Conservation (phyloP, 2,888 invertebrate species). For the Cybosia mesomella region DNA sequence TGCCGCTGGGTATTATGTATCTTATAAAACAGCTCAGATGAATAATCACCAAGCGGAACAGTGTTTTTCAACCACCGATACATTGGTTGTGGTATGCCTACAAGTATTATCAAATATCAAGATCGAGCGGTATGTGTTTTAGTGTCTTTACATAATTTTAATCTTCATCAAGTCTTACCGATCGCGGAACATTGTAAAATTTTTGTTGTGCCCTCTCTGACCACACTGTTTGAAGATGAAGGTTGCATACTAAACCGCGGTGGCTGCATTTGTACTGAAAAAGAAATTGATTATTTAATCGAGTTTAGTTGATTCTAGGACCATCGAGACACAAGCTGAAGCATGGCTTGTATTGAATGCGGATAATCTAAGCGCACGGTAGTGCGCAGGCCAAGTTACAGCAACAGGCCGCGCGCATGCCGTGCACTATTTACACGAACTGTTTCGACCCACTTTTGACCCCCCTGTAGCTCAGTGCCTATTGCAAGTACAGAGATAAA, state of each 20-base stretch:
- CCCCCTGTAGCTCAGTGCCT: too few relatives aligned
- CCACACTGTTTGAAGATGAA: conserved; percentile 94
- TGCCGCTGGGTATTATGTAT: conserved; percentile 93
- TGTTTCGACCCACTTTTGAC: too few relatives aligned
- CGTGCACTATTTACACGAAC: too few relatives aligned
- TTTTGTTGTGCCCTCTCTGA: conserved; percentile 95
- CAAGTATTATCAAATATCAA: conserved; percentile 51
- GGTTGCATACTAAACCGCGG: conserved; percentile 96
- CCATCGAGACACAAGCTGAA: too few relatives aligned
- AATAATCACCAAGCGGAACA: conserved; percentile 91
- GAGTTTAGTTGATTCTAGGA: neutral
- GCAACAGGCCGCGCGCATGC: too few relatives aligned
- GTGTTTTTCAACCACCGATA: conserved; percentile 97
- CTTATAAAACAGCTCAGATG: conserved; percentile 93
- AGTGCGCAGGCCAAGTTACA: too few relatives aligned
- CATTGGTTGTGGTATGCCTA: conserved; percentile 96
- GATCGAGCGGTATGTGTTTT: neutral
- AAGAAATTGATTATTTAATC: conserved; percentile 35
- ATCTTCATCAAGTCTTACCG: conserved; percentile 89
- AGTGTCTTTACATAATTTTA: neutral
- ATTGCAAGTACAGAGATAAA: too few relatives aligned
- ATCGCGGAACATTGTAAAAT: conserved; percentile 97
- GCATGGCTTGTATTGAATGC: too few relatives aligned
- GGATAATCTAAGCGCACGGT: too few relatives aligned
- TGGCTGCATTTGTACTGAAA: conserved; percentile 90